A percentile compares a stretch with the other conserved stretches of the same genome.
phyloP scores from a whole-genome alignment of 2,888 invertebrate species.

The Ptychoptera albimana region DNA sequence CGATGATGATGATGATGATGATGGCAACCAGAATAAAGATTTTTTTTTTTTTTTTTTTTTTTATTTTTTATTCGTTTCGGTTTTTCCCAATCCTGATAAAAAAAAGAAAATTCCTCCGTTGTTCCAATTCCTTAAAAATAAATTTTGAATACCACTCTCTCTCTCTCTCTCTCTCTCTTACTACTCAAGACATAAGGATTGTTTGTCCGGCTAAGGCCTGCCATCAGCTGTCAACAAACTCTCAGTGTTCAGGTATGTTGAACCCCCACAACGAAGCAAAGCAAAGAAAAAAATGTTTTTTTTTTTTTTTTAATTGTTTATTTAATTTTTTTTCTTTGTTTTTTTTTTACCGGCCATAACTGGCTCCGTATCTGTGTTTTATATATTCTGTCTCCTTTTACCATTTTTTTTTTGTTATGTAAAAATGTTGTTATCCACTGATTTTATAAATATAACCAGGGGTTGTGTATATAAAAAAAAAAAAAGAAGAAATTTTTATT shows the following conservation, averaged over 20 bases:
- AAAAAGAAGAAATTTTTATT: too few relatives aligned
- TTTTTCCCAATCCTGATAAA: background rate
- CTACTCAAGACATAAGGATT: constrained; percentile 53
- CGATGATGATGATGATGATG: too few relatives aligned
- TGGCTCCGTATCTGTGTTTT: too few relatives aligned
- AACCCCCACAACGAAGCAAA: background rate
- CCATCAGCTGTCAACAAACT: constrained; percentile 57
- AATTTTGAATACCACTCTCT: background rate
- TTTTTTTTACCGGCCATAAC: background rate
- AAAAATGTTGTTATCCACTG: too few relatives aligned
- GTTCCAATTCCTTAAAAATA: background rate
- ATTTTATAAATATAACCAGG: too few relatives aligned
- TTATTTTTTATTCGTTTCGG: background rate
- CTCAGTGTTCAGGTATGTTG: constrained; percentile 52
- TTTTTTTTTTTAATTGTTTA: background rate
- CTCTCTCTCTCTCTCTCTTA: background rate
- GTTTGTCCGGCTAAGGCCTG: constrained; percentile 60
- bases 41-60: background rate
- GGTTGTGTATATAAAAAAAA: too few relatives aligned
- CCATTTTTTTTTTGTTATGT: too few relatives aligned
- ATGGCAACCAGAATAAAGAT: too few relatives aligned
- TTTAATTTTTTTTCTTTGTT: background rate
- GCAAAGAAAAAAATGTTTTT: background rate
- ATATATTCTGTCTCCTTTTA: too few relatives aligned
- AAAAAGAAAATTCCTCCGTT: too few relatives aligned